A percentile compares a stretch with the other conserved stretches of the same genome.
Conservation (phyloP, 2,888 invertebrate species). For the Lagria hirta region DNA sequence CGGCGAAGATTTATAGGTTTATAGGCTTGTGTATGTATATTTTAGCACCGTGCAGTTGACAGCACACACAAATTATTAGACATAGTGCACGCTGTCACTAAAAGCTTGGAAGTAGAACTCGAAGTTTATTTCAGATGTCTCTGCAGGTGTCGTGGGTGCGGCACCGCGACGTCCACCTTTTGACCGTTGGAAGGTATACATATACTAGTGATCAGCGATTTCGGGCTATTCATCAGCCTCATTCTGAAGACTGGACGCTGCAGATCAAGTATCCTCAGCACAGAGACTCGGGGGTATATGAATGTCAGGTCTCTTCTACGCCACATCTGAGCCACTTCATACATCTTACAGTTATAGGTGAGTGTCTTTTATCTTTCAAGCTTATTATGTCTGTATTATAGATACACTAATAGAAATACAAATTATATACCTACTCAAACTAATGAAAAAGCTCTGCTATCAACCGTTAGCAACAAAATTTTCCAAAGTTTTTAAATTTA, state of each 20-base stretch:
- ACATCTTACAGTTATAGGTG: slow-evolving; percentile 87
- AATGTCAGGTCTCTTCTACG: slow-evolving; percentile 92
- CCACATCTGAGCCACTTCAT: slow-evolving; percentile 92
- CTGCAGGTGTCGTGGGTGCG: slow-evolving; percentile 91
- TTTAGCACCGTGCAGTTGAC: slow-evolving; percentile 3
- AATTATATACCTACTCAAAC: too few relatives aligned
- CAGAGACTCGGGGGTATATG: slow-evolving; percentile 86
- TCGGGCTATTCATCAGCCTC: slow-evolving; percentile 80
- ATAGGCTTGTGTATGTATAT: slow-evolving; percentile 1
- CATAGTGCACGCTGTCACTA: slow-evolving; percentile 13
- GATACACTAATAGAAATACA: too few relatives aligned
- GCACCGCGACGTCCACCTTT: slow-evolving; percentile 84
- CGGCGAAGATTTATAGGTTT: background rate
- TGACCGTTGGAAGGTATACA: slow-evolving; percentile 87
- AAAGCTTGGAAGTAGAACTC: slow-evolving; percentile 23
- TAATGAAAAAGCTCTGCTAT: too few relatives aligned
- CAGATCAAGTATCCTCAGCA: slow-evolving; percentile 92
- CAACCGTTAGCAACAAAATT: too few relatives aligned
- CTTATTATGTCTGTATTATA: too few relatives aligned
- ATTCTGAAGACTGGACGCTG: slow-evolving; percentile 89
- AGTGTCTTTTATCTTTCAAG: slow-evolving; percentile 58
- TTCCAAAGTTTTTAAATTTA: too few relatives aligned
- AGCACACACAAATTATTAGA: slow-evolving; percentile 10
- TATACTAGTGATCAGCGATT: slow-evolving; percentile 92
- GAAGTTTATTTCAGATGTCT: slow-evolving; percentile 59